Evolutionary conservation across 2,888 invertebrate species (phyloP), one percentile per base, ranked within the genome.

Genomic region (Pedicia rivosa): DNA sequence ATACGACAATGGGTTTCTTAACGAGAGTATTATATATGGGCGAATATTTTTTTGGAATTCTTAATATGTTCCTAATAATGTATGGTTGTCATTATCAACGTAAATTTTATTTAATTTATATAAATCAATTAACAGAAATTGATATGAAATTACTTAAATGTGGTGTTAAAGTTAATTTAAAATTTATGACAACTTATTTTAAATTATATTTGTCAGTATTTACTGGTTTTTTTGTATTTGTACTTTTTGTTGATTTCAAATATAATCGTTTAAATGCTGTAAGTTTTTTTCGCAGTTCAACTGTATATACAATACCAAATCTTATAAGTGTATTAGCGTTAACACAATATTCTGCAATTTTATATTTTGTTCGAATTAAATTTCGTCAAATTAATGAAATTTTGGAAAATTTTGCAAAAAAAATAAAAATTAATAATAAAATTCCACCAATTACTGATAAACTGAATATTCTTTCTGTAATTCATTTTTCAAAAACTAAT

Each of bases 281-380:
- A 14, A 28, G 19, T 26, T 38, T 38, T 29, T 10, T 38, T 6
- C 32, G 38, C 2, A 38, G 38, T 16, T 38, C 38, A 10, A 38
- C 38, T 12, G 38, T 38, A 5, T 38, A 34, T n/a, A 38, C 38
- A 13, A 34, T 38, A 12, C 34, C 38, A 15, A 38, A 38, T 29
- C 3, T 38, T 9, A 26, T 38, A 2, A 29, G 27, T 29, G 29
- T 34, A 32, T 17, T 38, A 20, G 27, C 38, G 5, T 15, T 38
- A 6, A 38, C 38, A 2, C 38, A 38, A n/a, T 38, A 38, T 12
- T 5, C 38, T 12, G 5, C 28, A 3, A 15, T 33, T 3, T 19
- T 14, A 17, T 20, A 34, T 12, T n/a, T 34, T 8, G 34, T 38
- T 22, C 28, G 34, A 2, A 14, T 24, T 2, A 34, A 34, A n/a